Percentiles rank a stretch among this genome's conserved stretches.
phyloP scores from a whole-genome alignment of 2,888 invertebrate genomes.

The Plebejus argus region DNA sequence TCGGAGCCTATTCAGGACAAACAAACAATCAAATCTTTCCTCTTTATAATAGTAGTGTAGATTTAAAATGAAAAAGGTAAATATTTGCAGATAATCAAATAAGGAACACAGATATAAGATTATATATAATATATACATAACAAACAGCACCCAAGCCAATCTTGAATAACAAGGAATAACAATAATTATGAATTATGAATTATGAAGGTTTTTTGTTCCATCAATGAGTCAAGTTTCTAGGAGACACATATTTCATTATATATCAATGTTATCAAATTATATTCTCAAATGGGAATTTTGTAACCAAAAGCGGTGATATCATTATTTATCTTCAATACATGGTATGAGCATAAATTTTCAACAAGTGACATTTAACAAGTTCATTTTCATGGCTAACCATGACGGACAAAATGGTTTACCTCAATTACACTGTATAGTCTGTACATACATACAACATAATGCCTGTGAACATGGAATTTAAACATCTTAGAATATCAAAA shows the following conservation, averaged over 20 bases:
- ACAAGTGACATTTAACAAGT: constrained; percentile 42
- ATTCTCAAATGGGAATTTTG: constrained; percentile 25
- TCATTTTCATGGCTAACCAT: constrained; percentile 48
- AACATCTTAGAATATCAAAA: neutral
- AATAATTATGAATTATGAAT: too few species aligned
- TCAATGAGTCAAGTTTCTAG: neutral
- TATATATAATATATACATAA: too few species aligned
- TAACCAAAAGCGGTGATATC: neutral
- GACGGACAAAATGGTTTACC: constrained; percentile 42
- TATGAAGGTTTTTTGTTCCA: neutral
- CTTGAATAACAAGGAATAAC: constrained; percentile 1
- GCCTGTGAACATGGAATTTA: too few species aligned
- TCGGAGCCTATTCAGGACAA: too few species aligned
- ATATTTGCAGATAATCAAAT: too few species aligned
- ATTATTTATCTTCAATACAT: constrained; percentile 35
- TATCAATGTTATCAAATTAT: constrained; percentile 23
- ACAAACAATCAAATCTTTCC: too few species aligned
- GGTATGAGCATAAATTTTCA: constrained; percentile 36
- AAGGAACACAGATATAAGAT: too few species aligned
- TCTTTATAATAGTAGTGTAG: too few species aligned
- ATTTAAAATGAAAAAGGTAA: too few species aligned
- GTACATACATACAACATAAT: constrained; percentile 22
- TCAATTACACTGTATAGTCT: constrained; percentile 36
- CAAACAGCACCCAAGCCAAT: neutral
- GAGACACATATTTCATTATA: neutral